A percentile compares a stretch with the other conserved stretches of the same genome.
Conservation (phyloP, 2,888 invertebrate genomes). For the Hermodice carunculata region DNA sequence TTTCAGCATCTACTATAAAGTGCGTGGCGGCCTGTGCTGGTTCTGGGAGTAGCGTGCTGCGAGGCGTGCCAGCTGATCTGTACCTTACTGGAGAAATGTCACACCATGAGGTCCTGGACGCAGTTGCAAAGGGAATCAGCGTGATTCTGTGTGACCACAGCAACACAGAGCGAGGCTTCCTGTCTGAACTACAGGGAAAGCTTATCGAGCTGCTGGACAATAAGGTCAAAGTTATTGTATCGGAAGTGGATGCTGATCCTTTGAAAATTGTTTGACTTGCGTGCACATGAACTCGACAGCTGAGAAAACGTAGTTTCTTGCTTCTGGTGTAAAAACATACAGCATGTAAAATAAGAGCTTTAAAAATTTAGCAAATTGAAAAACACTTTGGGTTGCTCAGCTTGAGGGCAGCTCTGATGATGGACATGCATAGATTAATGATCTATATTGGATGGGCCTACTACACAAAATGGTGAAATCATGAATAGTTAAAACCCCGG, state of each 20-base stretch:
- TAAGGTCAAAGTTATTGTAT: constrained; percentile 37
- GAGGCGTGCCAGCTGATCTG: constrained; percentile 81
- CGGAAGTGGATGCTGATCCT: constrained; percentile 37
- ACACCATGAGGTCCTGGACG: constrained; percentile 93
- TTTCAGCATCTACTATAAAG: no score
- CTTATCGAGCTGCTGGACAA: constrained; percentile 68
- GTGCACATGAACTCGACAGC: no score
- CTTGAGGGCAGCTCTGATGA: no score
- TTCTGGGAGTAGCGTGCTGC: constrained; percentile 85
- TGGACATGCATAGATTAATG: no score
- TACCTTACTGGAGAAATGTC: constrained; percentile 93
- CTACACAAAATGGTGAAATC: no score
- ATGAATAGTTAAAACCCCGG: no score
- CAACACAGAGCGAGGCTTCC: constrained; percentile 92
- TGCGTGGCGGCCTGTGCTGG: constrained; percentile 91
- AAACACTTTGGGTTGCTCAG: no score
- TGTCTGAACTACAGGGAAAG: constrained; percentile 74
- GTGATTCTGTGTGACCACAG: constrained; percentile 94
- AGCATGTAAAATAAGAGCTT: no score
- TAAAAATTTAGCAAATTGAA: no score
- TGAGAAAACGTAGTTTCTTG: no score
- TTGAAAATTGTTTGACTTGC: constrained; percentile 37
- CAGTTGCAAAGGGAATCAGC: constrained; percentile 81
- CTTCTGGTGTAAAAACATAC: no score
- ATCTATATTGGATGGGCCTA: no score